Evolutionary conservation across 2,888 invertebrate genomes (phyloP), one percentile per base, ranked within the genome.

Genomic region (Parthenolecanium corni): DNA sequence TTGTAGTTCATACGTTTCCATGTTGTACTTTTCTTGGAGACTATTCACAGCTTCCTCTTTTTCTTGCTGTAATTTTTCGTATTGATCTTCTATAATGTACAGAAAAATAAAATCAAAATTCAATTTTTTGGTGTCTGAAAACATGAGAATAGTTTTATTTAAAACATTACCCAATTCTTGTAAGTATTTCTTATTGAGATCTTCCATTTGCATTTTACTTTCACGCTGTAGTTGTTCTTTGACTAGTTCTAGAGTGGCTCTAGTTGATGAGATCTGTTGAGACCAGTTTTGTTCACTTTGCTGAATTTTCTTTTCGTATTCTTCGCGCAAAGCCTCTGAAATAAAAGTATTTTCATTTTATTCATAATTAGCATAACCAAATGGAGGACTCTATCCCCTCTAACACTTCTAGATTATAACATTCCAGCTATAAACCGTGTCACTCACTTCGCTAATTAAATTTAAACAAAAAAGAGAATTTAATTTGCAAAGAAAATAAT

Each of bases 1-100:
- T 68, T 76, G 76, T 47, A 76, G 67, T 31, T 73, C 73, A 67
- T 75, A 74, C 66, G 75, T 73, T 70, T 76, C 75, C 0, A 77
- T 76, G 11, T 78, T 73, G 69, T 82, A 82, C 69, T 82, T 81
- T 61, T 77, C 74, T 74, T 82, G 82, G 73, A 82, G 78, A 49
- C 79, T 72, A 62, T 78, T 73, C 12, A 83, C 74, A 46, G 82
- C 81, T 68, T 74, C 78, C 70, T 80, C 80, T 70, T 82, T 82
- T 71, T 83, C 82, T 54, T 75, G 73, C 72, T 80, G 79, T 66
- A 82, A 78, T 68, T 79, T 78, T 65, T 81, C 80, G 81, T 82
- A 82, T 72, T 82, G 82, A 3, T 79, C 76, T 67, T 82, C 82
- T 83, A 72, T 40, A 66, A 74, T 71, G 63, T n/a, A n/a, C n/a